Evolutionary conservation across 1,140 invertebrate species (phyloP).

Genomic region (Platyscapa corneri): DNA sequence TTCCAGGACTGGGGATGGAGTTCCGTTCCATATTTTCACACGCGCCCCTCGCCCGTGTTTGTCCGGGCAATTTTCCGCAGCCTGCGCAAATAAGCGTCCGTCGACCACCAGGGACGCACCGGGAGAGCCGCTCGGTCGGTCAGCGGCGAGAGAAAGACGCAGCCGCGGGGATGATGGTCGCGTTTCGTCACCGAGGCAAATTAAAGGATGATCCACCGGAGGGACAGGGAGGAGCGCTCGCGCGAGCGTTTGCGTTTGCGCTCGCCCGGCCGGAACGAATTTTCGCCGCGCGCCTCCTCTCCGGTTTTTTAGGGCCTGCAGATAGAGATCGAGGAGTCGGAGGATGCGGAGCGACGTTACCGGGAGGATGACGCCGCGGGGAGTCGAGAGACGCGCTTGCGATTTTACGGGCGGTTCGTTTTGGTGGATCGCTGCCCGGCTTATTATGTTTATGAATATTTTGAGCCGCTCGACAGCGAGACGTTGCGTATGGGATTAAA

Average conservation of each 20-base stretch:
- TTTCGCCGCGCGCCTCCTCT: neutral
- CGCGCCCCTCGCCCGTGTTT: too few species aligned
- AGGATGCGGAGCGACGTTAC: too few species aligned
- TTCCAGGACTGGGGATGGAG: too few species aligned
- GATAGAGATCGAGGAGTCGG: slow-evolving; percentile 30
- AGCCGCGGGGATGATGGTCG: neutral
- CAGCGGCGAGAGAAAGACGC: too few species aligned
- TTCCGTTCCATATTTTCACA: too few species aligned
- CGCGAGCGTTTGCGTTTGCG: too few species aligned
- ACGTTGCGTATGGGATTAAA: neutral
- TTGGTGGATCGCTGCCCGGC: slow-evolving; percentile 4
- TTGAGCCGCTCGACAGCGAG: slow-evolving; percentile 9
- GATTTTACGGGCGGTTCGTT: slow-evolving; percentile 40
- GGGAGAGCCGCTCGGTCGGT: too few species aligned
- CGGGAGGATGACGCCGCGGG: neutral
- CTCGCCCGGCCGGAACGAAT: slow-evolving; percentile 7
- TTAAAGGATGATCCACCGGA: too few species aligned
- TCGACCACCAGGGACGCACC: too few species aligned
- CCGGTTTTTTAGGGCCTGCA: neutral
- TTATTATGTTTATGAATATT: slow-evolving; percentile 24
- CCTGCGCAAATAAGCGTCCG: too few species aligned
- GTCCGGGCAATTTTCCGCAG: too few species aligned
- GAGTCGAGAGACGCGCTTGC: slow-evolving; percentile 16
- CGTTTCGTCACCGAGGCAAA: neutral
- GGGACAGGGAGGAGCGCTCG: too few species aligned